phyloP scores from a whole-genome alignment of 2,888 invertebrate species.

The Leucophenga maculata region DNA sequence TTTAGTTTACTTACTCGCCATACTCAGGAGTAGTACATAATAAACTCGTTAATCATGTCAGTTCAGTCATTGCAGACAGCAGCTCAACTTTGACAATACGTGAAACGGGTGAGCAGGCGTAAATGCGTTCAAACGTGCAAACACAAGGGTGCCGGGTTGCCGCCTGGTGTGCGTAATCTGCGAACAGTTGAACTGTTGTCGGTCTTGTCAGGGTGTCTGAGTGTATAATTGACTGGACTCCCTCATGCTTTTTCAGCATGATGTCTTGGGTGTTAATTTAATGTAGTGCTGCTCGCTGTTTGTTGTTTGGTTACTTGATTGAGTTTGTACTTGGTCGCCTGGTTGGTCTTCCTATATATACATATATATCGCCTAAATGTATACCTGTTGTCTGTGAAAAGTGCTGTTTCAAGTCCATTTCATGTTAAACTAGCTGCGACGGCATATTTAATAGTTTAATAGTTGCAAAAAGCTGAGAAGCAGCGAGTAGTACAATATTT shows the following conservation, averaged over 20 bases:
- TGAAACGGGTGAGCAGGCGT: conserved; percentile 17
- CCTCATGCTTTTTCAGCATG: too few species aligned
- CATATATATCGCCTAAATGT: neutral
- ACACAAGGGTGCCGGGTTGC: neutral
- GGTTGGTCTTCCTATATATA: neutral
- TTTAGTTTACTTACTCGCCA: conserved; percentile 14
- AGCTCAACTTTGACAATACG: conserved; percentile 21
- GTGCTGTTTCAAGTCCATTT: neutral
- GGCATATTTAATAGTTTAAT: neutral
- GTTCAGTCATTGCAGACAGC: conserved; percentile 14
- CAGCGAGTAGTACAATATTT: too few species aligned
- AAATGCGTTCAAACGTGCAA: neutral
- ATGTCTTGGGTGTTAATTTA: too few species aligned
- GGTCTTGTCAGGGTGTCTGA: neutral
- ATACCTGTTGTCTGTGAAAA: neutral
- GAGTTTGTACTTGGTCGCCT: too few species aligned
- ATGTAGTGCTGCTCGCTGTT: too few species aligned
- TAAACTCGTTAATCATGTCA: conserved; percentile 58
- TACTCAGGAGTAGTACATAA: conserved; percentile 49
- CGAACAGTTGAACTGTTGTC: neutral
- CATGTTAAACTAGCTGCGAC: conserved; percentile 1
- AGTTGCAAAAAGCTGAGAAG: too few species aligned
- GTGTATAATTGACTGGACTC: too few species aligned
- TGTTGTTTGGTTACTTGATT: too few species aligned
- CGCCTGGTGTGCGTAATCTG: conserved; percentile 9